Base-by-base conservation (phyloP, 1,140 invertebrate genomes). In the Diorhabda elongata region DNA sequence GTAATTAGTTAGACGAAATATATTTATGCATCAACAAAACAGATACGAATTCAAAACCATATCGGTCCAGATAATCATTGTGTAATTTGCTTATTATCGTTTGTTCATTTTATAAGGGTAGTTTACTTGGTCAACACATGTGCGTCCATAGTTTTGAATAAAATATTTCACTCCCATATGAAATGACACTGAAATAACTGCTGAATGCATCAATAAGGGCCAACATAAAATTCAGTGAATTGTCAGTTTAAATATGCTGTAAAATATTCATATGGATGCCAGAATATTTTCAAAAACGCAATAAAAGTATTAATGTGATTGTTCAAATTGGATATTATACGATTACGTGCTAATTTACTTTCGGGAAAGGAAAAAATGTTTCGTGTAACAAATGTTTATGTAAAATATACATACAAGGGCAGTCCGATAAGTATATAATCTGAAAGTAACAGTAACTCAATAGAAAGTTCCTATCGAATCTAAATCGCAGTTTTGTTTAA, bases 21-120 rank as follows among this genome's bases (percentile, higher is more conserved):
- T 52, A 52, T 52, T 52, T 52, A 52, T 52, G 47, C 47, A 52
- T 52, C 47, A 52, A 52, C 47, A 52, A 52, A 52, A 52, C 47
- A 52, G 6, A 52, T 52, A 52, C 47, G 2, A 52, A n/a, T n/a
- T n/a, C 47, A 52, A 52, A 52, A 8, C n/a, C 6, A 6, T 6
- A 52, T 52, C n/a, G 47, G 47, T n/a, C n/a, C 47, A 52, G 47
- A 52, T 6, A 52, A 52, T 8, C n/a, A 52, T n/a, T 52, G 6
- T 3, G n/a, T 52, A 2, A 8, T 52, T 52, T 52, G 6, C 6
- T 52, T 52, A 52, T 8, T 52, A 8, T 52, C 47, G 2, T 8
- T 8, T 8, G 6, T 6, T n/a, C 47, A 4, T 8, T 52, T 8
- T 6, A 52, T 52, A 52, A 8, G 6, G 47, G n/a, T n/a, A 52